Evolutionary conservation across 2,797 vertebrate species (phyloP).

Genomic region (Pipistrellus pygmaeus): DNA sequence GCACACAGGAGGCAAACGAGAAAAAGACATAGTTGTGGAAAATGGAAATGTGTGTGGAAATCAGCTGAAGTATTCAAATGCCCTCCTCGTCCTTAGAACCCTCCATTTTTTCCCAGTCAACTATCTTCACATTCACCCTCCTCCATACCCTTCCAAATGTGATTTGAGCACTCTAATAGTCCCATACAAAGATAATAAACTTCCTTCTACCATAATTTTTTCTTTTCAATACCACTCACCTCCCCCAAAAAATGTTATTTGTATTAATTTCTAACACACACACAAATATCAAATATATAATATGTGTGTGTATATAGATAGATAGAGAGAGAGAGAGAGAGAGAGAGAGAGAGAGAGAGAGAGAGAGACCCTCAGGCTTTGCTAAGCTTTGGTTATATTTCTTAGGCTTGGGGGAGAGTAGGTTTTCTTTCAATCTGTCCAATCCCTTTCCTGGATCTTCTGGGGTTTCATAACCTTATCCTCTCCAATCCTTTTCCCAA

Average conservation of each 20-base stretch:
- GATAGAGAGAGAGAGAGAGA: no score
- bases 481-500: neutral
- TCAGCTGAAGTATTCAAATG: neutral
- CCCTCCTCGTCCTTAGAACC: neutral
- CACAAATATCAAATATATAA: no score
- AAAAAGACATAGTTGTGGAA: neutral
- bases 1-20: neutral
- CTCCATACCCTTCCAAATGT: neutral
- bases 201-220: neutral
- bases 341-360: neutral
- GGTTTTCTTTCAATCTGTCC: neutral
- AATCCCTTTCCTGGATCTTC: neutral
- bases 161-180: neutral
- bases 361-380: neutral
- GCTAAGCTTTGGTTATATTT: neutral
- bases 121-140: neutral
- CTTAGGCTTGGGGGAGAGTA: neutral
- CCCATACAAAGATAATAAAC: neutral
- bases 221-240: neutral
- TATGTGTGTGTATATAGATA: no score
- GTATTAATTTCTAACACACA: neutral
- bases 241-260: fast-evolving
- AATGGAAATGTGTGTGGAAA: neutral
- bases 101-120: neutral
- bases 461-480: neutral